These are phyloP conservation scores for Cetoscarus ocellatus DNA, from an alignment of 2,797 vertebrate species.

Conservation along the genomic window DNA sequence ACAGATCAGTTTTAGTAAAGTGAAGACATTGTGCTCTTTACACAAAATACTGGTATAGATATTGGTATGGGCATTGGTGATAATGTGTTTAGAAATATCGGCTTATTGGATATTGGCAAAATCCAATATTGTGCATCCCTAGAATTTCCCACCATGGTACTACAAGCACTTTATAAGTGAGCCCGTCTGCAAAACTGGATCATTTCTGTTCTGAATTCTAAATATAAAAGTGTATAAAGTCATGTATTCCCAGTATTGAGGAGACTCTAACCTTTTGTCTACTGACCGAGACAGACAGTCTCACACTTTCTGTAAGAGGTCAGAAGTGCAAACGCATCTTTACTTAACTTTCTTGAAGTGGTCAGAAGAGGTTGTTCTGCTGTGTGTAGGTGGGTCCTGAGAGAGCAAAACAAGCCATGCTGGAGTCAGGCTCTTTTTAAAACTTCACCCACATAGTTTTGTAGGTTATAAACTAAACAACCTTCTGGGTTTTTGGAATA, in stretches of 20 bases:
- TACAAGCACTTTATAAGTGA: too few relatives aligned
- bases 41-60: too few relatives aligned
- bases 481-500: conserved; percentile 11
- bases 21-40: too few relatives aligned
- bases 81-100: too few relatives aligned
- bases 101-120: too few relatives aligned
- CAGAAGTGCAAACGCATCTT: conserved; percentile 2
- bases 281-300: background rate
- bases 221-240: background rate
- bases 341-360: background rate
- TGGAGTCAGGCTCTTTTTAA: conserved; percentile 13
- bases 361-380: conserved; percentile 3
- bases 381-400: conserved; percentile 16
- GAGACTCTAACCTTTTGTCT: background rate
- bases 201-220: background rate
- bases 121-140: too few relatives aligned
- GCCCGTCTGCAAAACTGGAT: background rate
- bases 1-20: too few relatives aligned
- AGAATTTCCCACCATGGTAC: too few relatives aligned
- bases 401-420: background rate
- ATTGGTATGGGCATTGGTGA: too few relatives aligned
- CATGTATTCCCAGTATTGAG: background rate
- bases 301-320: conserved; percentile 10
- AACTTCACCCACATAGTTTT: conserved; percentile 14
- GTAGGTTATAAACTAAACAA: conserved; percentile 16